phyloP scores from a whole-genome alignment of 1,140 invertebrate genomes.

The Helicoverpa armigera region DNA sequence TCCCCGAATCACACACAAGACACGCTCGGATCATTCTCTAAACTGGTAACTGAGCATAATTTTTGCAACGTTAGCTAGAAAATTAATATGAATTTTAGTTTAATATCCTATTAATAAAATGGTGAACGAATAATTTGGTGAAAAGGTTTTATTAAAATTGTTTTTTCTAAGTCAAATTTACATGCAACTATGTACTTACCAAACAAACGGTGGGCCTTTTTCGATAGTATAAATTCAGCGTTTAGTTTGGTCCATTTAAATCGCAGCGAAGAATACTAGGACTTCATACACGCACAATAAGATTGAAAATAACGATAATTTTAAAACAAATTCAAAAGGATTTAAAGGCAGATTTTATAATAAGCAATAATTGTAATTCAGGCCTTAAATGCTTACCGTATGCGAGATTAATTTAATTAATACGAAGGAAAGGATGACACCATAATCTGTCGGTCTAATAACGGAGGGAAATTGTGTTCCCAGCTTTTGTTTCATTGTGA shows the following conservation, averaged over 20 bases:
- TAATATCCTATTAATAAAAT: slow-evolving; percentile 8
- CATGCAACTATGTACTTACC: too few relatives aligned
- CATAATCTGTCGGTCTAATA: slow-evolving; percentile 23
- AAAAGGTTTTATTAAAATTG: neutral
- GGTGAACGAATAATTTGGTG: slow-evolving; percentile 33
- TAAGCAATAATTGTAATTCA: slow-evolving; percentile 22
- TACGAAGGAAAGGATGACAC: neutral
- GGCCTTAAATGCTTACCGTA: neutral
- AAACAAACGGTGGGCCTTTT: too few relatives aligned
- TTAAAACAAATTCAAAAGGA: slow-evolving; percentile 1
- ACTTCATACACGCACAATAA: too few relatives aligned
- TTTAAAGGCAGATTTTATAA: neutral
- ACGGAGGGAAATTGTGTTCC: slow-evolving; percentile 9
- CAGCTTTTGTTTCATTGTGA: neutral
- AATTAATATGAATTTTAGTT: slow-evolving; percentile 23
- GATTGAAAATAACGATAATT: neutral
- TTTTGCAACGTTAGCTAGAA: slow-evolving; percentile 38
- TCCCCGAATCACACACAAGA: too few relatives aligned
- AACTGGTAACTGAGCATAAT: slow-evolving; percentile 17
- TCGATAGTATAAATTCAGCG: too few relatives aligned
- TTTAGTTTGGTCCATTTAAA: too few relatives aligned
- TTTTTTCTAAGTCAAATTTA: too few relatives aligned
- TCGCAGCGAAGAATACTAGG: too few relatives aligned
- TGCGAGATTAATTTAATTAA: slow-evolving; percentile 31
- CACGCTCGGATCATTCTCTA: neutral